Evolutionary conservation across 35 echinoderm and acorn worm species (phyloP).

Genomic region (Amphiura filiformis): DNA sequence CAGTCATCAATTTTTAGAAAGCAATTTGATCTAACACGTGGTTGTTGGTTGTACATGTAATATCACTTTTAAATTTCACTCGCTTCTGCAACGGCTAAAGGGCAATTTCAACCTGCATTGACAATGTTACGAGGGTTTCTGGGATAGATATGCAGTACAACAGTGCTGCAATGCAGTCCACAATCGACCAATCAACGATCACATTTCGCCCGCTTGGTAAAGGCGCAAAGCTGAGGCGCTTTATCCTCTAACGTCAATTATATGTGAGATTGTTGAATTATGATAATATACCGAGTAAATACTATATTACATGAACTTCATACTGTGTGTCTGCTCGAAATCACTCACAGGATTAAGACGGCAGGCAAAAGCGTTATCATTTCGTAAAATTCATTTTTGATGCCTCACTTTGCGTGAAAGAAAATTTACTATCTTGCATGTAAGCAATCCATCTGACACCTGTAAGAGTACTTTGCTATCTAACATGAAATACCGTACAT

Average conservation of each 20-base stretch:
- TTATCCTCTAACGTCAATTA: slow-evolving; percentile 7
- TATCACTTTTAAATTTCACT: background rate
- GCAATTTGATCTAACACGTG: background rate
- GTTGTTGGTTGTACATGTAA: background rate
- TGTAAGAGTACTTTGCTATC: too few species aligned
- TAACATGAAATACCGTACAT: background rate
- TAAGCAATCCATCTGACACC: too few species aligned
- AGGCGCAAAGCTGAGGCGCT: background rate
- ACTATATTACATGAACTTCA: too few species aligned
- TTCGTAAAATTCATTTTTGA: too few species aligned
- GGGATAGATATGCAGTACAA: slow-evolving; percentile 14
- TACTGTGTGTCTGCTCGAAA: too few species aligned
- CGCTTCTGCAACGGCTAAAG: background rate
- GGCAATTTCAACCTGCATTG: slow-evolving; percentile 9
- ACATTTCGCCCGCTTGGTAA: background rate
- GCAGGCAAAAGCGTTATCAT: too few species aligned
- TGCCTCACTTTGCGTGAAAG: too few species aligned
- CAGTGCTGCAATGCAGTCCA: slow-evolving; percentile 9
- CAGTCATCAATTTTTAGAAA: too few species aligned
- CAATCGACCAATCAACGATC: slow-evolving; percentile 13
- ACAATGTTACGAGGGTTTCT: background rate
- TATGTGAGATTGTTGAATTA: background rate
- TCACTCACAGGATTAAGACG: too few species aligned
- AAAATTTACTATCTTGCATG: too few species aligned
- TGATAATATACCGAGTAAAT: background rate